A percentile compares a stretch with the other conserved stretches of the same genome.
Evolutionary conservation across 2,888 invertebrate species (phyloP).

Genomic region (Lasius platythorax): DNA sequence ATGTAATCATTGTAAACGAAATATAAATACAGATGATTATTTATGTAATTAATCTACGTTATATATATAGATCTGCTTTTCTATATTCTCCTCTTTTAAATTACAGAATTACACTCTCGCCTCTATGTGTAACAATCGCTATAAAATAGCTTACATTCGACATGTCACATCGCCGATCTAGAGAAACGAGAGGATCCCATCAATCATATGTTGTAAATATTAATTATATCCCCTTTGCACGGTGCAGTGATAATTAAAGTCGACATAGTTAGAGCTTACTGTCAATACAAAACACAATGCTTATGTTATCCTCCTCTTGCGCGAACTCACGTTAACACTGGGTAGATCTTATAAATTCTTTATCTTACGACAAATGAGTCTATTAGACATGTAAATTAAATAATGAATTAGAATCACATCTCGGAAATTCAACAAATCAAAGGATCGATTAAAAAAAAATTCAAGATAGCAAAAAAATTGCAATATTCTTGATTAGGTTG

Average conservation of each 20-base stretch:
- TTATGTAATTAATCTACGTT: constrained; percentile 60
- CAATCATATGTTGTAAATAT: constrained; percentile 16
- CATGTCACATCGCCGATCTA: constrained; percentile 22
- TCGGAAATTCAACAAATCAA: background rate
- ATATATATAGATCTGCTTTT: constrained; percentile 6
- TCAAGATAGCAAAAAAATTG: background rate
- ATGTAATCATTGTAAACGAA: constrained; percentile 69
- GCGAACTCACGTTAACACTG: background rate
- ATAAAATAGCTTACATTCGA: constrained; percentile 14
- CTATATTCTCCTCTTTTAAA: constrained; percentile 9
- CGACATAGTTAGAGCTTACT: constrained; percentile 2
- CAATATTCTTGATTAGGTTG: background rate
- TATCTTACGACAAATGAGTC: background rate
- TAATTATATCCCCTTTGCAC: background rate
- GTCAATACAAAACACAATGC: constrained; percentile 22
- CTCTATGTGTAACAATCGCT: background rate
- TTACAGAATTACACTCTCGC: background rate
- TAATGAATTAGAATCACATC: constrained; percentile 2
- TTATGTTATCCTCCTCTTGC: background rate
- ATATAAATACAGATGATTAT: constrained; percentile 72
- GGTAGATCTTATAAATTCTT: background rate
- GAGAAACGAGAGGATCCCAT: background rate
- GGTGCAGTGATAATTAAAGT: constrained; percentile 17
- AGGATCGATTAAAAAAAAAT: background rate
- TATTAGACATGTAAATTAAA: background rate